Conservation (phyloP, 2,113 vertebrate species). For the Strix uralensis region DNA sequence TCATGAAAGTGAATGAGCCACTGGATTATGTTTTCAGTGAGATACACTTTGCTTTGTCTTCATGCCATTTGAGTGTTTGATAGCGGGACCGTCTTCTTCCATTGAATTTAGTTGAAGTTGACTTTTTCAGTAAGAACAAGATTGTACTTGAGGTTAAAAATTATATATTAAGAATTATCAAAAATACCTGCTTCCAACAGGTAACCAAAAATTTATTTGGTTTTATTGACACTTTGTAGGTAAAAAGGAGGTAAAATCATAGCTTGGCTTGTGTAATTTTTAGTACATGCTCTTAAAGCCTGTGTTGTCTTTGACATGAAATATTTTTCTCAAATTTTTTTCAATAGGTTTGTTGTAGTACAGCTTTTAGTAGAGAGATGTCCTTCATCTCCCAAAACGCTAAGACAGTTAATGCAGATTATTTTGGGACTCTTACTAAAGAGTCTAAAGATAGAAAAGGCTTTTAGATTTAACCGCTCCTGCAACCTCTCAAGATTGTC, state of each 20-base stretch:
- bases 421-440: constrained; percentile 38
- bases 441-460: constrained; percentile 47
- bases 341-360: neutral
- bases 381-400: neutral
- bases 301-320: neutral
- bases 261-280: neutral
- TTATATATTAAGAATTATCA: neutral
- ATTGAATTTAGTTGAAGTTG: neutral
- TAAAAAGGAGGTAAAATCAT: neutral
- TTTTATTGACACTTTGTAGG: neutral
- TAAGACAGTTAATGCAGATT: neutral
- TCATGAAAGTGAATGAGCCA: neutral
- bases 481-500: neutral
- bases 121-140: neutral
- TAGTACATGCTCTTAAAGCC: neutral
- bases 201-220: neutral
- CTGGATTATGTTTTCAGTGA: neutral
- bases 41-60: neutral
- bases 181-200: neutral
- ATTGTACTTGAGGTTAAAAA: neutral
- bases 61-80: neutral
- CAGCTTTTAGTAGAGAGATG: neutral
- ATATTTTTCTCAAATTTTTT: neutral
- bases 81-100: neutral
- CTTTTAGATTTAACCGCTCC: neutral